phyloP scores from a whole-genome alignment of 2,888 invertebrate genomes.

The Drosophila leonis region DNA sequence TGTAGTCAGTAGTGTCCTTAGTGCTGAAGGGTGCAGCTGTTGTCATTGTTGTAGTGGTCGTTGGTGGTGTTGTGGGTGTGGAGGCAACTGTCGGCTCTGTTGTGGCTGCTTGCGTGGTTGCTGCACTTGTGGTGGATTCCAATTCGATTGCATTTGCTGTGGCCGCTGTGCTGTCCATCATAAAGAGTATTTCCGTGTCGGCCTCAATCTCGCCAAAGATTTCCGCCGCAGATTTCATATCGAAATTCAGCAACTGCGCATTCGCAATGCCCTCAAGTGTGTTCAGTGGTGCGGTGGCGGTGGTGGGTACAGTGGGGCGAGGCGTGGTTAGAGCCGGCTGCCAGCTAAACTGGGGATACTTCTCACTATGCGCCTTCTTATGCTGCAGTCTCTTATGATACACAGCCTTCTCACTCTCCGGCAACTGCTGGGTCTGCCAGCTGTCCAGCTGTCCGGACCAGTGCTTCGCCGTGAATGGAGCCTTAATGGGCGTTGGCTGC shows the following conservation, averaged over 20 bases:
- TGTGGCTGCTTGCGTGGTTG: slow-evolving; percentile 13
- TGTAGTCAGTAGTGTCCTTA: slow-evolving; percentile 16
- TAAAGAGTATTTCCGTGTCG: slow-evolving; percentile 15
- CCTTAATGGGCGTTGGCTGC: slow-evolving; percentile 3
- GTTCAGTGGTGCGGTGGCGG: background rate
- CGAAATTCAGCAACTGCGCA: slow-evolving; percentile 14
- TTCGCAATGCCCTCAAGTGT: background rate
- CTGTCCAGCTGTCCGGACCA: slow-evolving; percentile 42
- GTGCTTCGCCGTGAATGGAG: slow-evolving; percentile 6
- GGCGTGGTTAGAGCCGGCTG: background rate
- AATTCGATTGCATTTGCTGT: background rate
- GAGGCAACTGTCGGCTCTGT: slow-evolving; percentile 4
- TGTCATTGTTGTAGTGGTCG: background rate
- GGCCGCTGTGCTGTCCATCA: slow-evolving; percentile 22
- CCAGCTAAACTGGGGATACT: slow-evolving; percentile 10
- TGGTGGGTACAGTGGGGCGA: slow-evolving; percentile 7
- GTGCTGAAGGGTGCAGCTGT: background rate
- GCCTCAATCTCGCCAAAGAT: slow-evolving; percentile 17
- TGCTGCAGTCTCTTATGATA: slow-evolving; percentile 26
- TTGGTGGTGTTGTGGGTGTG: slow-evolving; percentile 7
- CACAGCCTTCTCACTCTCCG: slow-evolving; percentile 29
- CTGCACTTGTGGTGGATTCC: slow-evolving; percentile 10
- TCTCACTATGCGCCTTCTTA: slow-evolving; percentile 35
- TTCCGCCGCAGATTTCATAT: slow-evolving; percentile 10
- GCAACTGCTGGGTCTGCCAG: slow-evolving; percentile 36